phyloP scores from a whole-genome alignment of 2,113 vertebrate genomes.

The Varanus komodoensis region DNA sequence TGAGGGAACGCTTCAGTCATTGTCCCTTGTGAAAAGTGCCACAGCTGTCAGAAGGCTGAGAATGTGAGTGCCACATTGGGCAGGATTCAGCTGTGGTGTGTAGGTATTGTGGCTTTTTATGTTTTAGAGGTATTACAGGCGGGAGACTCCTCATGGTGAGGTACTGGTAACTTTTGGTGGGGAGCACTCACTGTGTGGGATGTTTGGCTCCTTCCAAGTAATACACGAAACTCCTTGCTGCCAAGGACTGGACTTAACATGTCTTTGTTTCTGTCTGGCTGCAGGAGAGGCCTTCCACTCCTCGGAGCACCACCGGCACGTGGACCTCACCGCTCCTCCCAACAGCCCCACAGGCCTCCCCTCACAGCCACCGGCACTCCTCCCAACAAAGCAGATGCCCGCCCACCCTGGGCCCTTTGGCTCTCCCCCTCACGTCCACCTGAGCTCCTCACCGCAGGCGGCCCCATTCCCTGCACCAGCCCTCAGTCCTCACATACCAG shows the following conservation, averaged over 20 bases:
- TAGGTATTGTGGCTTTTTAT: background rate
- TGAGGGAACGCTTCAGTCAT: background rate
- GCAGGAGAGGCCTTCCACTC: constrained; percentile 91
- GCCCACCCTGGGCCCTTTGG: constrained; percentile 77
- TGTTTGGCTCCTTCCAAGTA: constrained; percentile 3
- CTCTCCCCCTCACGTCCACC: constrained; percentile 77
- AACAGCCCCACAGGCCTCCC: constrained; percentile 95
- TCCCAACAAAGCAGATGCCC: constrained; percentile 83
- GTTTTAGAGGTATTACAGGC: background rate
- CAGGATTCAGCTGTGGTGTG: background rate
- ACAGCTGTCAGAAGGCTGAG: background rate
- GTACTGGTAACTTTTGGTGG: background rate
- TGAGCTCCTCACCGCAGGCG: constrained; percentile 76
- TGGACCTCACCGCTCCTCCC: constrained; percentile 96
- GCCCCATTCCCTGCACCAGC: constrained; percentile 83
- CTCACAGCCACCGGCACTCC: constrained; percentile 87
- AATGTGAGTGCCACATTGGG: background rate
- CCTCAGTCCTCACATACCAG: constrained; percentile 75
- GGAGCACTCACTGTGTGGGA: background rate
- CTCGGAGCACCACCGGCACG: constrained; percentile 91
- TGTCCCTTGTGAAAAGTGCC: background rate
- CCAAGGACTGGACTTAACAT: constrained; percentile 40
- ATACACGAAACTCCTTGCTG: background rate
- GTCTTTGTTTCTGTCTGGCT: constrained; percentile 46
- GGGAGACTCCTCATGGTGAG: background rate